Conservation (phyloP, 2,797 vertebrate species). For the Amazona ochrocephala region DNA sequence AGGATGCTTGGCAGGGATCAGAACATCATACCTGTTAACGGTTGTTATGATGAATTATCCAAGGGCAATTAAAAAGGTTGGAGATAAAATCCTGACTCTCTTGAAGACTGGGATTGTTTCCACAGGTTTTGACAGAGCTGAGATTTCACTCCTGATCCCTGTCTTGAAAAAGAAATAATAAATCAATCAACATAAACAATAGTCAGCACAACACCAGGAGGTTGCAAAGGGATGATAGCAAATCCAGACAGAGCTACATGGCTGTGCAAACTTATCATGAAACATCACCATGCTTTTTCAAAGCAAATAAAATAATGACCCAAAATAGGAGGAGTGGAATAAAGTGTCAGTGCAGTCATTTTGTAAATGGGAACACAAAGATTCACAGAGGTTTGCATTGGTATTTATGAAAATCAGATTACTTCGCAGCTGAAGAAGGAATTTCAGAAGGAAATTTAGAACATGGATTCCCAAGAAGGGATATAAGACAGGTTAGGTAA, state of each 20-base stretch:
- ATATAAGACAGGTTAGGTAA: neutral
- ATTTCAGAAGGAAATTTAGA: neutral
- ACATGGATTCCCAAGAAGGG: neutral
- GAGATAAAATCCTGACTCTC: neutral
- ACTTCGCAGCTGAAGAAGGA: neutral
- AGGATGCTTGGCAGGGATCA: neutral
- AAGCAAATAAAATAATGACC: slow-evolving; percentile 23
- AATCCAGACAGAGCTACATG: neutral
- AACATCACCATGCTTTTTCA: slow-evolving; percentile 14
- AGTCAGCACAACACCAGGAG: neutral
- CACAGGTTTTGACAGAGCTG: neutral
- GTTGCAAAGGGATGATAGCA: neutral
- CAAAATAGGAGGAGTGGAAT: slow-evolving; percentile 26
- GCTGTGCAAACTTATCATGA: slow-evolving; percentile 39
- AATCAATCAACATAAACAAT: neutral
- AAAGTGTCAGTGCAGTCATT: neutral
- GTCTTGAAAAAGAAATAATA: neutral
- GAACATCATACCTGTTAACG: neutral
- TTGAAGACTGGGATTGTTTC: neutral
- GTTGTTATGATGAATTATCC: neutral
- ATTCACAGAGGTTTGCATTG: slow-evolving; percentile 15
- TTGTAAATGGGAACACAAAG: slow-evolving; percentile 16
- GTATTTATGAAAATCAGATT: slow-evolving; percentile 19
- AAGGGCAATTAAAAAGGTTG: neutral
- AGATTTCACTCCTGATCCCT: neutral